Evolutionary conservation across 2,113 vertebrate species (phyloP).

Genomic region (Physeter macrocephalus): DNA sequence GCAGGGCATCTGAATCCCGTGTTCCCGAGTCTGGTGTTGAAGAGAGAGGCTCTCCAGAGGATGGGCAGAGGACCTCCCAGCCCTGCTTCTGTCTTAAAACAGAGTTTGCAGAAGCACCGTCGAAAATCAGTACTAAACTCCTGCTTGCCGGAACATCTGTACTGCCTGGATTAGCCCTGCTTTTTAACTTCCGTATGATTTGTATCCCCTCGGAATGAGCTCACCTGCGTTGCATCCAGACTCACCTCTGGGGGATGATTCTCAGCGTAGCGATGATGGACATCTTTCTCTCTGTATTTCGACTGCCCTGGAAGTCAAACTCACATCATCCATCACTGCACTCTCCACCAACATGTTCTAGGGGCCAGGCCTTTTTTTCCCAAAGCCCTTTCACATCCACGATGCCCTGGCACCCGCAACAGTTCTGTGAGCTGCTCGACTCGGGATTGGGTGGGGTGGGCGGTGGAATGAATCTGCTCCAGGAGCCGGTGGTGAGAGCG

Average conservation of each 20-base stretch:
- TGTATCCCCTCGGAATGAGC: accelerated
- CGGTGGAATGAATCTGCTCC: too few species aligned
- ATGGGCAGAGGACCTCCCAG: background rate
- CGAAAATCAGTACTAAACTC: accelerated
- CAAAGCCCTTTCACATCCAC: background rate
- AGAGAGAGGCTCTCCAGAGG: background rate
- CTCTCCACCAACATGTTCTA: background rate
- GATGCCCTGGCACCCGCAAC: background rate
- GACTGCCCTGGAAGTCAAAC: accelerated
- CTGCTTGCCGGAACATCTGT: too few species aligned
- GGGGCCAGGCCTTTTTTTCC: background rate
- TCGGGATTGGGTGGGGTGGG: background rate
- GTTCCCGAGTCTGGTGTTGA: accelerated
- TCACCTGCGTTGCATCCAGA: background rate
- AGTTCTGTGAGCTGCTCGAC: background rate
- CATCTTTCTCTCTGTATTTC: background rate
- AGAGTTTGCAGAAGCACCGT: accelerated
- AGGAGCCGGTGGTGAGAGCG: background rate
- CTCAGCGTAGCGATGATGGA: accelerated
- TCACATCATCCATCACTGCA: background rate
- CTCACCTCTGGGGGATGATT: background rate
- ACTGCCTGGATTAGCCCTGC: accelerated
- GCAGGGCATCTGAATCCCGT: background rate
- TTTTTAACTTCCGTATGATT: accelerated
- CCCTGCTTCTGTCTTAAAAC: background rate